phyloP scores from a whole-genome alignment of 2,888 invertebrate genomes.

The Osedax fenrisi region DNA sequence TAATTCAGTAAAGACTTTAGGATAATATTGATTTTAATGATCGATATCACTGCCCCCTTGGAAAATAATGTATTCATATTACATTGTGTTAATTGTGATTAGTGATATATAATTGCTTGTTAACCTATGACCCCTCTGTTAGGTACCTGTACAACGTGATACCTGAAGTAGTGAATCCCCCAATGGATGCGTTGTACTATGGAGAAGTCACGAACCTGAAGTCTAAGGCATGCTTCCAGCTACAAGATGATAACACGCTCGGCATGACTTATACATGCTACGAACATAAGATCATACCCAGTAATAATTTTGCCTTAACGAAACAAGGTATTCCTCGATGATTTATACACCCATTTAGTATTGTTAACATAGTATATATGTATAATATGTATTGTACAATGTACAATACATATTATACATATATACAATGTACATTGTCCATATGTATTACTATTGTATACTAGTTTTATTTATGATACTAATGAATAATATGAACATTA shows the following conservation, averaged over 20 bases:
- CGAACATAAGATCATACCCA: constrained; percentile 38
- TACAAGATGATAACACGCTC: constrained; percentile 35
- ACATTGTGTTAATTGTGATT: not conserved
- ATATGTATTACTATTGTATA: too few species aligned
- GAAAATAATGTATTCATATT: not conserved
- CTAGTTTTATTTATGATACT: too few species aligned
- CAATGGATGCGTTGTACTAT: constrained; percentile 34
- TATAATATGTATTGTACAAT: too few species aligned
- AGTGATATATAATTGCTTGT: not conserved
- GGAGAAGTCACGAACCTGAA: constrained; percentile 37
- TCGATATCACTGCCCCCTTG: too few species aligned
- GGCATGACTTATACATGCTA: constrained; percentile 37
- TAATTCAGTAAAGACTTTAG: too few species aligned
- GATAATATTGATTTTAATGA: too few species aligned
- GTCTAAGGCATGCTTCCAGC: constrained; percentile 37
- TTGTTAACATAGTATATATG: too few species aligned
- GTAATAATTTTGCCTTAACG: constrained; percentile 35
- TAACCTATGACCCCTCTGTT: not conserved
- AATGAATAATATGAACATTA: too few species aligned
- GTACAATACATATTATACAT: too few species aligned
- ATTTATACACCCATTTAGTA: too few species aligned
- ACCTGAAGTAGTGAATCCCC: constrained; percentile 54
- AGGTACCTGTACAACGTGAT: constrained; percentile 32
- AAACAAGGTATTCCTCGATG: not conserved
- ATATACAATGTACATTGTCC: too few species aligned